A percentile compares a stretch with the other conserved stretches of the same genome.
These are phyloP conservation scores for Coboldia fuscipes DNA, from an alignment of 1,140 invertebrate genomes.

Conservation along the genomic window DNA sequence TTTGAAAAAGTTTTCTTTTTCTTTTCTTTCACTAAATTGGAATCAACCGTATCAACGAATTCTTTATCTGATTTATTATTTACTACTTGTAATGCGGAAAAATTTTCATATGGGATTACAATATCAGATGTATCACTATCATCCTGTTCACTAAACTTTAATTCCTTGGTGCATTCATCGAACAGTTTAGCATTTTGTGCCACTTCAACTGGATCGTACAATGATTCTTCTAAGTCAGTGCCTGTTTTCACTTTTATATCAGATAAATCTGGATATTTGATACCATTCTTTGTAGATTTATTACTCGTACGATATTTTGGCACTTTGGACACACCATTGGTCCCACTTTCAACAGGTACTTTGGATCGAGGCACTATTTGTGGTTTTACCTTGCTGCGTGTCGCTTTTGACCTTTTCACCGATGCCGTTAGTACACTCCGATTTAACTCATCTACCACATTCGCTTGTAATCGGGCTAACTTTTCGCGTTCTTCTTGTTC, in stretches of 20 bases:
- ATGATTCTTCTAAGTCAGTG: conserved; percentile 9
- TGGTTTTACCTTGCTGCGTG: conserved; percentile 2
- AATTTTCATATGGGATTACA: too few relatives aligned
- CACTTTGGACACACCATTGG: conserved; percentile 5
- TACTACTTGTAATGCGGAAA: too few relatives aligned
- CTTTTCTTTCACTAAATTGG: conserved; percentile 1
- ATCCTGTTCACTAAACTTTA: conserved; percentile 18
- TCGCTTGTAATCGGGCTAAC: too few relatives aligned
- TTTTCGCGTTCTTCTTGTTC: conserved; percentile 12
- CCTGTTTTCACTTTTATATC: conserved; percentile 17
- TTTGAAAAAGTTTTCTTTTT: conserved; percentile 14
- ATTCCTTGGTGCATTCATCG: conserved; percentile 16
- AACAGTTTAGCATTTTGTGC: conserved; percentile 19
- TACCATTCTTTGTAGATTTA: conserved; percentile 13
- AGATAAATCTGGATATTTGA: conserved; percentile 18
- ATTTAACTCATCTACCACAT: conserved; percentile 4
- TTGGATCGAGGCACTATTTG: too few relatives aligned
- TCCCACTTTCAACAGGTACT: too few relatives aligned
- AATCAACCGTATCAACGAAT: not conserved
- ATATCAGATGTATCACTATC: conserved; percentile 19
- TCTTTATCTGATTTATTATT: conserved; percentile 18
- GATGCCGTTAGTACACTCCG: conserved; percentile 3
- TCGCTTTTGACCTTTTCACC: conserved; percentile 6
- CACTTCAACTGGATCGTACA: conserved; percentile 16
- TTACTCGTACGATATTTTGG: conserved; percentile 8